Conservation (phyloP, 2,888 invertebrate genomes). For the Caenorhabditis macrosperma region DNA sequence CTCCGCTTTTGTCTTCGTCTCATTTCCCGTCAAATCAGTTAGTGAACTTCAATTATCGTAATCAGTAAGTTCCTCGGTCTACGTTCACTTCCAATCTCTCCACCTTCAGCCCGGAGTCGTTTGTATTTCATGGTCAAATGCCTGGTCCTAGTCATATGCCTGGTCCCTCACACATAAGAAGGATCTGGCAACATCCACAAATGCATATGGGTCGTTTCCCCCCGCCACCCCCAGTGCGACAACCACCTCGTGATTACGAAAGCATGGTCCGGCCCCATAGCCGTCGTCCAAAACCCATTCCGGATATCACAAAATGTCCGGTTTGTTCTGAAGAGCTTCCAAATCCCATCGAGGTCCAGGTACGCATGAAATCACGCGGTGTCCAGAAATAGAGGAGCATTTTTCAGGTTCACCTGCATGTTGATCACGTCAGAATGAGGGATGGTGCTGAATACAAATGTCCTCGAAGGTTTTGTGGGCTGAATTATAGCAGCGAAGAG, state of each 20-base stretch:
- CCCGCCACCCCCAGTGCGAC: background rate
- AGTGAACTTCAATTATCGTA: conserved; percentile 20
- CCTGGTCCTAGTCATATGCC: background rate
- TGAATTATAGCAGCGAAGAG: conserved; percentile 72
- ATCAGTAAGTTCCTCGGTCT: conserved; percentile 18
- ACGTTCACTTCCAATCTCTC: too few relatives aligned
- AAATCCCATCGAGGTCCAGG: conserved; percentile 46
- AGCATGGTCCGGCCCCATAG: background rate
- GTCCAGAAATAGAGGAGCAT: background rate
- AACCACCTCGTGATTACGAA: background rate
- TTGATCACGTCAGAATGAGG: conserved; percentile 76
- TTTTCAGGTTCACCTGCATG: conserved; percentile 73
- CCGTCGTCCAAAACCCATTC: conserved; percentile 36
- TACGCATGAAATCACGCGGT: background rate
- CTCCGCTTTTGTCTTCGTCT: conserved; percentile 1
- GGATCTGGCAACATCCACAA: conserved; percentile 38
- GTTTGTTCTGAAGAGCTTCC: conserved; percentile 26
- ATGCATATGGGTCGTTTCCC: background rate
- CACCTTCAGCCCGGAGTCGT: conserved; percentile 45
- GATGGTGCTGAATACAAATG: conserved; percentile 78
- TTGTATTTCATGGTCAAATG: background rate
- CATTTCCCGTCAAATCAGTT: background rate
- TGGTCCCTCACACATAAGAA: background rate
- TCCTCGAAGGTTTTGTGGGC: conserved; percentile 69
- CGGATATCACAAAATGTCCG: conserved; percentile 16